phyloP scores from a whole-genome alignment of 2,797 vertebrate species.

The Siniperca scherzeri region DNA sequence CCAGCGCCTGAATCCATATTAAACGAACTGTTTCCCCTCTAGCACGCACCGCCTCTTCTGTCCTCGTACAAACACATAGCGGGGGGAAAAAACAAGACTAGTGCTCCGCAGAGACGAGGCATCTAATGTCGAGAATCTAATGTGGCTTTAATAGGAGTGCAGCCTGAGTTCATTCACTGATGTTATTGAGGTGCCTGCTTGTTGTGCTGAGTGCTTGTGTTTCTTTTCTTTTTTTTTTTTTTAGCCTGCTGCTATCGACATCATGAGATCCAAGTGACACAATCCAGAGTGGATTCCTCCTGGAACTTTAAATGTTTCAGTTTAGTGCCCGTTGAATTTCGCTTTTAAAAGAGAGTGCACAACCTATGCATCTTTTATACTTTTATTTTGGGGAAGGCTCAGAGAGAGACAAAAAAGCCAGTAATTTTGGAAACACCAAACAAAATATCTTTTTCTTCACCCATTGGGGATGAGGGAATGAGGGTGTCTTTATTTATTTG shows the following conservation, averaged over 20 bases:
- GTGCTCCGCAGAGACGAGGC: conserved; percentile 33
- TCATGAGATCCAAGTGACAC: conserved; percentile 32
- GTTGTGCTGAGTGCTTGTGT: conserved; percentile 21
- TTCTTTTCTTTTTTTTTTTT: background rate
- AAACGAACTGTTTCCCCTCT: conserved; percentile 65
- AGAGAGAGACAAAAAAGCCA: conserved; percentile 15
- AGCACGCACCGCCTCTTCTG: conserved; percentile 38
- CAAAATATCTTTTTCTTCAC: conserved; percentile 39
- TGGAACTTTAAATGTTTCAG: conserved; percentile 57
- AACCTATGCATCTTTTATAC: conserved; percentile 56
- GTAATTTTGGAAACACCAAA: conserved; percentile 32
- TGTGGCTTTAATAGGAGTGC: conserved; percentile 54
- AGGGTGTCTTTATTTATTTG: conserved; percentile 22
- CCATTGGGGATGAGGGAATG: conserved; percentile 16
- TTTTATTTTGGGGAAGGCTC: conserved; percentile 54
- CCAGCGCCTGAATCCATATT: conserved; percentile 70
- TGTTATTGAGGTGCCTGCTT: conserved; percentile 33
- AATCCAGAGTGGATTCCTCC: conserved; percentile 28
- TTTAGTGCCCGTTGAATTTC: conserved; percentile 32
- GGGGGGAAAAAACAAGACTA: conserved; percentile 26
- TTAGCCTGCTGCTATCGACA: conserved; percentile 9
- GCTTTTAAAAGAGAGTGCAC: conserved; percentile 48
- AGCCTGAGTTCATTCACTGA: conserved; percentile 53
- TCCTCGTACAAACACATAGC: conserved; percentile 40
- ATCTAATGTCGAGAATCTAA: conserved; percentile 48